A percentile compares a stretch with the other conserved stretches of the same genome.
Evolutionary conservation across 2,797 vertebrate species (phyloP).

Genomic region (Cephalopachus bancanus): DNA sequence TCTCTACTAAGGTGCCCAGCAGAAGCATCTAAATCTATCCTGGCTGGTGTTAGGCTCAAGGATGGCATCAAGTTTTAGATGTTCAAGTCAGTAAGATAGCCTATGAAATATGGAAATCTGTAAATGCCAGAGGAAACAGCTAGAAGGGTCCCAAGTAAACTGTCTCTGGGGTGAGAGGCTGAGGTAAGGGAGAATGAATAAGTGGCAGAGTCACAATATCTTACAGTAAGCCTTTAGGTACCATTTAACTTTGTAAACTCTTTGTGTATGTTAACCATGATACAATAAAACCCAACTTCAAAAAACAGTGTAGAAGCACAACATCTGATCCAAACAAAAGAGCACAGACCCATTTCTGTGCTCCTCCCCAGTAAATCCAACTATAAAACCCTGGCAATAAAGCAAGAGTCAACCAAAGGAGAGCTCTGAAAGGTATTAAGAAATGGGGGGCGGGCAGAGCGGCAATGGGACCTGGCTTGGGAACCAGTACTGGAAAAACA

Average conservation of each 20-base stretch:
- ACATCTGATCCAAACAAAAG: background rate
- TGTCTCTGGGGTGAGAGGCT: background rate
- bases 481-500: background rate
- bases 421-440: background rate
- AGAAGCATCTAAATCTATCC: too few species aligned
- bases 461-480: too few species aligned
- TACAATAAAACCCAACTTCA: background rate
- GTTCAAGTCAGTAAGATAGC: background rate
- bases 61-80: background rate
- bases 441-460: too few species aligned
- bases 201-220: background rate
- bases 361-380: background rate
- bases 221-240: background rate
- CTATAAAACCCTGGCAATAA: background rate
- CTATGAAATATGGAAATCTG: background rate
- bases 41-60: background rate
- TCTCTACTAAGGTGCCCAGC: background rate
- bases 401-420: background rate
- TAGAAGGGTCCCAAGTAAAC: too few species aligned
- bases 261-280: too few species aligned
- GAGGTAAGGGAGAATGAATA: background rate
- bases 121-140: background rate
- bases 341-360: background rate
- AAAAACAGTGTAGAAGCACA: background rate
- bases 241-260: background rate